These are phyloP conservation scores for Acanthornis magna DNA, from an alignment of 2,797 vertebrate species.

Conservation along the genomic window DNA sequence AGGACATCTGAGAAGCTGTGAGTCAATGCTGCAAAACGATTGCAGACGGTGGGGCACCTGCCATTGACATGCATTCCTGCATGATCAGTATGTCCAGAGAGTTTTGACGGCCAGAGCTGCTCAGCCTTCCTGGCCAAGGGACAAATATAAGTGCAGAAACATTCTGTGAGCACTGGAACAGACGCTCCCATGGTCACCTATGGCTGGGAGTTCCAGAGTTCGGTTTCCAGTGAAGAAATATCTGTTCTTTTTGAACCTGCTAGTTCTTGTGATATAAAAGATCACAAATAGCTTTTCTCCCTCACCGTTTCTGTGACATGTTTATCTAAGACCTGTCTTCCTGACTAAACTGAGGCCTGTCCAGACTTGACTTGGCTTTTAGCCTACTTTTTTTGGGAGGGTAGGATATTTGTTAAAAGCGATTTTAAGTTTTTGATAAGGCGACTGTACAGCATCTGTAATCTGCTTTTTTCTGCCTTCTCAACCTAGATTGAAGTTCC, in stretches of 20 bases:
- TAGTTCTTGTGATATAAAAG: not conserved
- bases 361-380: not conserved
- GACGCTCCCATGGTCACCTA: not conserved
- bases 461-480: not conserved
- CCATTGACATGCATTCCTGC: rapidly evolving
- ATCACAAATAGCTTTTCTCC: not conserved
- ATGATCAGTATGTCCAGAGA: rapidly evolving
- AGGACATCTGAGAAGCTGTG: not conserved
- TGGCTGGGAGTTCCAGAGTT: not conserved
- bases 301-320: not conserved
- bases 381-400: not conserved
- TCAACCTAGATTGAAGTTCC: not conserved
- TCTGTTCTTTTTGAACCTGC: not conserved
- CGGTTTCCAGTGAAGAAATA: not conserved
- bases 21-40: not conserved
- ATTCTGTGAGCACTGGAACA: rapidly evolving
- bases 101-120: not conserved
- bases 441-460: not conserved
- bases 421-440: not conserved
- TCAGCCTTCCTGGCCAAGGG: not conserved
- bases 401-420: not conserved
- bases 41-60: not conserved
- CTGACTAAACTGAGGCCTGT: not conserved
- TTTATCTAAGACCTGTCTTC: not conserved
- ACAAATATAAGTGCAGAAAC: rapidly evolving